A percentile compares a stretch with the other conserved stretches of the same genome.
Conservation (phyloP, 2,113 vertebrate genomes). For the Oryzias curvinotus region DNA sequence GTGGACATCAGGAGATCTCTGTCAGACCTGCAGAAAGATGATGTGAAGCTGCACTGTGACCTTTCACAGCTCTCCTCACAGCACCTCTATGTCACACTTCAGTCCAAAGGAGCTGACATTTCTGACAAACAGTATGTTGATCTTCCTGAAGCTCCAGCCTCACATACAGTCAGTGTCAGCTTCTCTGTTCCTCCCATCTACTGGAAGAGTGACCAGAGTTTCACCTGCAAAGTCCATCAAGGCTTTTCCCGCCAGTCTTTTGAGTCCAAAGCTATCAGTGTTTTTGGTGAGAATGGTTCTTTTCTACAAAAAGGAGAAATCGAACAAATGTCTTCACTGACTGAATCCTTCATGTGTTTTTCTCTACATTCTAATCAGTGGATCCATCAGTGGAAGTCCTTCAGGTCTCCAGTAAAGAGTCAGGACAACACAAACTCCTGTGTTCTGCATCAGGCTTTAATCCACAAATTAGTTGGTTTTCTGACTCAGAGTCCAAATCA, state of each 20-base stretch:
- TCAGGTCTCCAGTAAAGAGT: slow-evolving; percentile 24
- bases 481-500: not conserved
- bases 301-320: slow-evolving; percentile 9
- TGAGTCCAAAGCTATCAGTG: not conserved
- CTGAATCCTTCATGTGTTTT: not conserved
- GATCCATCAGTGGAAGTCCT: slow-evolving; percentile 56
- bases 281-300: slow-evolving; percentile 46
- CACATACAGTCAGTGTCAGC: slow-evolving; percentile 29
- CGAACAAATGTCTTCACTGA: not conserved
- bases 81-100: slow-evolving; percentile 53
- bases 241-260: slow-evolving; percentile 2
- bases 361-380: slow-evolving; percentile 29
- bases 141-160: slow-evolving; percentile 25
- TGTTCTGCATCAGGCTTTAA: slow-evolving; percentile 64
- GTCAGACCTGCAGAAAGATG: slow-evolving; percentile 19
- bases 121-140: slow-evolving; percentile 19
- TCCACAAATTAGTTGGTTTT: slow-evolving; percentile 66
- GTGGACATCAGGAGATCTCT: slow-evolving; percentile 65
- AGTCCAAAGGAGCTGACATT: not conserved
- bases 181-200: not conserved
- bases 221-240: slow-evolving; percentile 42
- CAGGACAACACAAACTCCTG: slow-evolving; percentile 39
- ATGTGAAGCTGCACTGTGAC: slow-evolving; percentile 57
- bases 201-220: not conserved
- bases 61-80: slow-evolving; percentile 41